phyloP scores from a whole-genome alignment of 2,888 invertebrate species.

The Coleophora deauratella region DNA sequence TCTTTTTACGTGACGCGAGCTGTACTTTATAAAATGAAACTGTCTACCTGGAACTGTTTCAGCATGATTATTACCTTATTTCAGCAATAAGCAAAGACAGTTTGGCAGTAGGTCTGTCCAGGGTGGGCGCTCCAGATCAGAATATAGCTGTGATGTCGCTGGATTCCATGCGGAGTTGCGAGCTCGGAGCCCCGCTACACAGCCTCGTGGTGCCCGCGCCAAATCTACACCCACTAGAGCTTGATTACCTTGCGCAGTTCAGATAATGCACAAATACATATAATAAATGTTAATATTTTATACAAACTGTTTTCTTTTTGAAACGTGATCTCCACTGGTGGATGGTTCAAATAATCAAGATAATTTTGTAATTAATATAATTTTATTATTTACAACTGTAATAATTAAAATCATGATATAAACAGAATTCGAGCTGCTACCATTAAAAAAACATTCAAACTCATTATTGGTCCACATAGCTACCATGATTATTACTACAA shows the following conservation, averaged over 20 bases:
- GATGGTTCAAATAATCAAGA: too few species aligned
- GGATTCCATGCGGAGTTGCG: conserved; percentile 78
- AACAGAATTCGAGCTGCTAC: conserved; percentile 63
- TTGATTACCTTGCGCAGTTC: conserved; percentile 87
- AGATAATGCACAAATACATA: conserved; percentile 27
- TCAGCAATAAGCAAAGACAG: conserved; percentile 70
- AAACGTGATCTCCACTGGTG: too few species aligned
- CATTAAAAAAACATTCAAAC: conserved; percentile 62
- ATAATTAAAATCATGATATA: conserved; percentile 59
- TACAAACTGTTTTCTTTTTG: too few species aligned
- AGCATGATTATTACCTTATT: conserved; percentile 10
- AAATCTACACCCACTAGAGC: conserved; percentile 91
- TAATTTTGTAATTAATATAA: conserved; percentile 48
- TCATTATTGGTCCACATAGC: conserved; percentile 69
- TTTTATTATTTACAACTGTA: conserved; percentile 70
- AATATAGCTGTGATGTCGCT: conserved; percentile 84
- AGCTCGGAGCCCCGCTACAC: conserved; percentile 94
- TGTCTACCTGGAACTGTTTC: too few species aligned
- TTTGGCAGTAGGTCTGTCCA: conserved; percentile 88
- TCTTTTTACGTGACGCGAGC: too few species aligned
- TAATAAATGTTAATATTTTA: conserved; percentile 9
- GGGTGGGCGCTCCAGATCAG: conserved; percentile 92
- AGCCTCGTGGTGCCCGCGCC: conserved; percentile 92
- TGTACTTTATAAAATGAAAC: too few species aligned
- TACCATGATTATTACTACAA: conserved; percentile 59